phyloP scores from a whole-genome alignment of 35 echinoderm and acorn worm genomes.

The Lytechinus variegatus region DNA sequence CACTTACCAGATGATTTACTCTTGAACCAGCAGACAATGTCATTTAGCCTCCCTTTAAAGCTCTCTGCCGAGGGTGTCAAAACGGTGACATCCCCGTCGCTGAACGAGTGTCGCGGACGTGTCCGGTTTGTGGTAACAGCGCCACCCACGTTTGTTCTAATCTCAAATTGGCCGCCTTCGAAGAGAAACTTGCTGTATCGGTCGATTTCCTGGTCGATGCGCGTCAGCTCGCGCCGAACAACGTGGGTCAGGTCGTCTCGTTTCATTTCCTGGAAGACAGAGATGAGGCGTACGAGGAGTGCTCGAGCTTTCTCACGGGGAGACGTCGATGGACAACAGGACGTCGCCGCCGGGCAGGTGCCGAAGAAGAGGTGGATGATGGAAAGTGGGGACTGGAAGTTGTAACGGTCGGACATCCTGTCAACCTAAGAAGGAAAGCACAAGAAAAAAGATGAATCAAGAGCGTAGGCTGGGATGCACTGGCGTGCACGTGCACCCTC shows the following conservation, averaged over 20 bases:
- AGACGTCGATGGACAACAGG: background rate
- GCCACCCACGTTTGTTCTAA: background rate
- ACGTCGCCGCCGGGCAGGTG: background rate
- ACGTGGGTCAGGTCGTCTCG: conserved; percentile 20
- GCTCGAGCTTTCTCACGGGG: background rate
- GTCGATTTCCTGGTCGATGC: background rate
- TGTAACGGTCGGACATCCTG: background rate
- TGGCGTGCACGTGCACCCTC: too few species aligned
- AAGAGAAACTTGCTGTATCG: conserved; percentile 31
- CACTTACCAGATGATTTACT: background rate
- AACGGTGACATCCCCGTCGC: background rate
- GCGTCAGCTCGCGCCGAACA: background rate
- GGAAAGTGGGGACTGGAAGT: conserved; percentile 27
- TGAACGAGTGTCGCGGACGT: conserved; percentile 4
- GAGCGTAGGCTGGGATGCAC: too few species aligned
- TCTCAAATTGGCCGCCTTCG: background rate
- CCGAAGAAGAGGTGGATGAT: conserved; percentile 36
- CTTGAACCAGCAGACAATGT: conserved; percentile 9
- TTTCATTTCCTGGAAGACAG: background rate
- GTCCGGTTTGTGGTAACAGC: background rate
- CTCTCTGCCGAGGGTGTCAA: background rate
- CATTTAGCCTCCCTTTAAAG: background rate
- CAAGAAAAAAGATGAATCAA: too few species aligned
- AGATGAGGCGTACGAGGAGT: background rate
- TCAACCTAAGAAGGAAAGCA: background rate